Evolutionary conservation across 2,797 vertebrate genomes (phyloP).

Genomic region (Hypotaenidia okinawae): DNA sequence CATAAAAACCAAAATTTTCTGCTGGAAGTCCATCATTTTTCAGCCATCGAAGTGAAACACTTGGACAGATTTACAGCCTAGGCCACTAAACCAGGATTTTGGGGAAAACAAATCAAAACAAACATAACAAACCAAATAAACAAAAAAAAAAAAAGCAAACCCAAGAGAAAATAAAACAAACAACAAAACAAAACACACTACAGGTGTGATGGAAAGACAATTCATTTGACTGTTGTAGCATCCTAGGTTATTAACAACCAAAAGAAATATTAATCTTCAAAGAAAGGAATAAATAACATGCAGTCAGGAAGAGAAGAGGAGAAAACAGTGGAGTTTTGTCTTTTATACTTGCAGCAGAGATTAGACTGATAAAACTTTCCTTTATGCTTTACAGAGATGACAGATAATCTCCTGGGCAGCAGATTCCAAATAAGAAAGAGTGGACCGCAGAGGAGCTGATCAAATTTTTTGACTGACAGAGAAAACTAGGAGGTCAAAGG

Average conservation of each 20-base stretch:
- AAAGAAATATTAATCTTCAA: neutral
- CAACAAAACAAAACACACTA: neutral
- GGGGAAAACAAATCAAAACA: neutral
- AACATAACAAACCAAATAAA: neutral
- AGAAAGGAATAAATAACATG: neutral
- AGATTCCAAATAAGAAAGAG: neutral
- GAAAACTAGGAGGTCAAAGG: neutral
- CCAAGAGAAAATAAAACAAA: too few relatives aligned
- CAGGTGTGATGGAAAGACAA: neutral
- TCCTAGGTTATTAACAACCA: neutral
- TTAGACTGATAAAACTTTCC: neutral
- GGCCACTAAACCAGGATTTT: neutral
- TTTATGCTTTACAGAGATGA: neutral
- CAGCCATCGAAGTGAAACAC: neutral
- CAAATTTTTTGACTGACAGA: neutral
- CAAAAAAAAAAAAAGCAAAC: too few relatives aligned
- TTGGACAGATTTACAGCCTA: neutral
- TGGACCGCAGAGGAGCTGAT: neutral
- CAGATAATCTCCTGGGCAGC: neutral
- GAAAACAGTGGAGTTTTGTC: neutral
- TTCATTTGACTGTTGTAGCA: neutral
- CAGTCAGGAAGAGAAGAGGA: neutral
- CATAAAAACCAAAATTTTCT: neutral
- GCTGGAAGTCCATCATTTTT: neutral
- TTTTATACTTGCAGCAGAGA: neutral